phyloP scores from a whole-genome alignment of 2,888 invertebrate genomes.

The Helobdella robusta region DNA sequence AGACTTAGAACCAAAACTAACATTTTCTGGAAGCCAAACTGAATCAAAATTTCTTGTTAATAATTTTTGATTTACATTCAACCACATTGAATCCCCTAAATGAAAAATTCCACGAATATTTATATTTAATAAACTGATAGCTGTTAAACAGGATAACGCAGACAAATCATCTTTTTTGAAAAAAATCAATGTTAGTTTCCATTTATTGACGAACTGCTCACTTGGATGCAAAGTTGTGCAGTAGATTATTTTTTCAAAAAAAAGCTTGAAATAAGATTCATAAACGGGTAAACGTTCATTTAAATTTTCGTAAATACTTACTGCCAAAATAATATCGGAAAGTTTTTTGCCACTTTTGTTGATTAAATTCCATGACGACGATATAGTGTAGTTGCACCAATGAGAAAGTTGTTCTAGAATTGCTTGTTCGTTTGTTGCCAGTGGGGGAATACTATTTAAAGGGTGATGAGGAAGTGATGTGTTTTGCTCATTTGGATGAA shows the following conservation, averaged over 20 bases:
- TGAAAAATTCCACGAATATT: constrained; percentile 32
- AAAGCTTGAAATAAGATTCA: constrained; percentile 28
- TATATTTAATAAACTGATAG: constrained; percentile 32
- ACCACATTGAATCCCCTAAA: constrained; percentile 30
- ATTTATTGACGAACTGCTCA: constrained; percentile 21
- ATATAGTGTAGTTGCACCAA: constrained; percentile 24
- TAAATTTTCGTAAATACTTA: constrained; percentile 22
- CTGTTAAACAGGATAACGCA: constrained; percentile 28
- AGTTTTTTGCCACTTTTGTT: constrained; percentile 4
- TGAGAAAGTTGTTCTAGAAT: constrained; percentile 9
- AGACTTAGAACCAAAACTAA: too few relatives aligned
- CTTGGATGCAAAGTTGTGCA: constrained; percentile 25
- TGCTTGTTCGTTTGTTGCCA: constrained; percentile 16
- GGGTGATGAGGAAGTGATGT: constrained; percentile 31
- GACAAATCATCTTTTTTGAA: constrained; percentile 6
- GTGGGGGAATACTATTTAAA: constrained; percentile 12
- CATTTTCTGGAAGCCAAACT: not conserved
- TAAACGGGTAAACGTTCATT: constrained; percentile 22
- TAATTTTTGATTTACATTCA: constrained; percentile 8
- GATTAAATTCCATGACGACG: not conserved
- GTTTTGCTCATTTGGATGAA: constrained; percentile 32
- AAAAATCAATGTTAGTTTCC: constrained; percentile 31
- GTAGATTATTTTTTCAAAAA: constrained; percentile 32
- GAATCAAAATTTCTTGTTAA: not conserved
- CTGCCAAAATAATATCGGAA: constrained; percentile 27